phyloP scores from a whole-genome alignment of 2,113 vertebrate species.

The Lampris incognitus region DNA sequence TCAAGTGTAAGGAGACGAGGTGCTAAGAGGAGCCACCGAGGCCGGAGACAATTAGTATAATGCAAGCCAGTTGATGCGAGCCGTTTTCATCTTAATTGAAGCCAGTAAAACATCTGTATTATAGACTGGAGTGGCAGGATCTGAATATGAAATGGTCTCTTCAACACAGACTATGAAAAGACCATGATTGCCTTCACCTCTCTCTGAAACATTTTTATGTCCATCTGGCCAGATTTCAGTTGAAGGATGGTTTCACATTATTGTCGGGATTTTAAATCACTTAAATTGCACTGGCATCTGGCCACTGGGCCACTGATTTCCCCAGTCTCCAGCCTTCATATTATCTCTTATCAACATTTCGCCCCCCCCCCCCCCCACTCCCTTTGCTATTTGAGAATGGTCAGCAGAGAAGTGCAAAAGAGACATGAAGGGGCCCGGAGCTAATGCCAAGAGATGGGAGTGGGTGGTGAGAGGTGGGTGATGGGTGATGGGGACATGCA shows the following conservation, averaged over 20 bases:
- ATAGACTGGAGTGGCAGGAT: slow-evolving; percentile 26
- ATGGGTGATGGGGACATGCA: not conserved
- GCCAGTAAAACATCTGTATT: slow-evolving; percentile 35
- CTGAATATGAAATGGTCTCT: slow-evolving; percentile 34
- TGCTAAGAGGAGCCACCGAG: slow-evolving; percentile 2
- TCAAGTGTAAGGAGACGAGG: not conserved
- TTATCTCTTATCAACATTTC: not conserved
- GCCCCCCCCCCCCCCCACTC: not conserved
- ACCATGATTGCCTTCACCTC: slow-evolving; percentile 1
- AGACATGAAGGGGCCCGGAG: not conserved
- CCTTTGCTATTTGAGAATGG: too few species aligned
- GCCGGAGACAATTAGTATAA: slow-evolving; percentile 47
- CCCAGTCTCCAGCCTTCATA: not conserved
- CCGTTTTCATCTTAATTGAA: slow-evolving; percentile 41
- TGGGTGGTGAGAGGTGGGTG: not conserved
- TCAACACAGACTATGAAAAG: slow-evolving; percentile 26
- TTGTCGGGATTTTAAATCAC: slow-evolving; percentile 32
- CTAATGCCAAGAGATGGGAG: not conserved
- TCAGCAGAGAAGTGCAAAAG: too few species aligned
- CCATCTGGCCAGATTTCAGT: not conserved
- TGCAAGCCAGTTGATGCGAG: slow-evolving; percentile 24
- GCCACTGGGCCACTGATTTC: slow-evolving; percentile 10
- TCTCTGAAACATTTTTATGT: slow-evolving; percentile 10
- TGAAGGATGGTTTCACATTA: slow-evolving; percentile 32
- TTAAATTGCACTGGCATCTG: slow-evolving; percentile 14